A percentile compares a stretch with the other conserved stretches of the same genome.
Conservation (phyloP, 2,113 vertebrate genomes). For the Crypturellus undulatus region DNA sequence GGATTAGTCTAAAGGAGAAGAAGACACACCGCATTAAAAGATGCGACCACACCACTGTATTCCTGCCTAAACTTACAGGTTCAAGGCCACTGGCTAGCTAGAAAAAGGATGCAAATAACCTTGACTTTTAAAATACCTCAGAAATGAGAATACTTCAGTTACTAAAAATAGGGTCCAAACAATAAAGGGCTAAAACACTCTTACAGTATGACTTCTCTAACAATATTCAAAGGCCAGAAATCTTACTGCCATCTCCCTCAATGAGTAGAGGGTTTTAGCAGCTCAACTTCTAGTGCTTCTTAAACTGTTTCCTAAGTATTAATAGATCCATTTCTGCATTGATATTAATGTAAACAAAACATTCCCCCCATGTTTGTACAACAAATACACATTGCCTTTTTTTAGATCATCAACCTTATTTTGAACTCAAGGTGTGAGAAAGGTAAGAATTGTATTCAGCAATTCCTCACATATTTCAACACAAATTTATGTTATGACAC, state of each 20-base stretch:
- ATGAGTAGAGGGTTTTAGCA: not conserved
- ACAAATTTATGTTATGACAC: not conserved
- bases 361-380: not conserved
- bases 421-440: not conserved
- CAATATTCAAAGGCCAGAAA: not conserved
- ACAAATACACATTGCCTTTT: not conserved
- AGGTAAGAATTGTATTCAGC: not conserved
- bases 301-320: not conserved
- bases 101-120: not conserved
- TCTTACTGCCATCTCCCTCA: not conserved
- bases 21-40: not conserved
- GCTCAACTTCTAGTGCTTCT: not conserved
- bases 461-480: not conserved
- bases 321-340: not conserved
- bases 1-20: not conserved
- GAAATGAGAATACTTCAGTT: not conserved
- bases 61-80: not conserved
- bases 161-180: not conserved
- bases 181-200: not conserved
- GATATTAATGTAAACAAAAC: not conserved
- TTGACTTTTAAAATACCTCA: not conserved
- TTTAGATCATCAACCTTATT: not conserved
- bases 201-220: too few relatives aligned
- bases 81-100: not conserved
- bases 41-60: not conserved